Percentiles rank a stretch among this genome's conserved stretches.
phyloP scores from a whole-genome alignment of 1,140 invertebrate species.

The Drosophila leontia region DNA sequence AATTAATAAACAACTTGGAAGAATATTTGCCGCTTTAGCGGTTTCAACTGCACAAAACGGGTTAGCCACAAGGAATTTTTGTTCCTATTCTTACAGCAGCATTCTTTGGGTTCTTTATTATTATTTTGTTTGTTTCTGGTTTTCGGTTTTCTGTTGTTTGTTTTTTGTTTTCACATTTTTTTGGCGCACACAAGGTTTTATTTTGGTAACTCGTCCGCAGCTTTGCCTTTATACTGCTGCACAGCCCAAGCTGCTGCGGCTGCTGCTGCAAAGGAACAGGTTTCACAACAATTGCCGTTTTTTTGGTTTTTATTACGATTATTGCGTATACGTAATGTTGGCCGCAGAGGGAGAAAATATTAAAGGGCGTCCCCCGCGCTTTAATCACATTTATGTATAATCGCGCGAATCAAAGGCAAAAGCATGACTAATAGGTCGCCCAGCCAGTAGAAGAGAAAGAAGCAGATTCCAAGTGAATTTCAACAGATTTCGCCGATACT shows the following conservation, averaged over 20 bases:
- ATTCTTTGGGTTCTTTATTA: constrained; percentile 15
- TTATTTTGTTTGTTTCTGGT: constrained; percentile 25
- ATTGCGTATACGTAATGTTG: constrained; percentile 55
- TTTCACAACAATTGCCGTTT: constrained; percentile 59
- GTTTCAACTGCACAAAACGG: constrained; percentile 63
- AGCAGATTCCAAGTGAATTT: constrained; percentile 19
- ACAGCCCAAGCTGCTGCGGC: constrained; percentile 20
- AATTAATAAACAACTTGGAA: constrained; percentile 21
- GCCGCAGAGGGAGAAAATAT: neutral
- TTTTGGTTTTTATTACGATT: constrained; percentile 40
- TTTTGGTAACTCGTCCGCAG: constrained; percentile 38
- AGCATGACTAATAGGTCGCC: constrained; percentile 64
- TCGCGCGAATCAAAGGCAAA: neutral
- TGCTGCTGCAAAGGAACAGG: constrained; percentile 50
- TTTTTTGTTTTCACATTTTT: constrained; percentile 27
- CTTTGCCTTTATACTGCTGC: constrained; percentile 30
- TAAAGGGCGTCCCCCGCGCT: constrained; percentile 1
- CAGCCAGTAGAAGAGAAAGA: constrained; percentile 26
- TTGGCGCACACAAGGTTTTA: constrained; percentile 43
- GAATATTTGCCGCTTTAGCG: constrained; percentile 5
- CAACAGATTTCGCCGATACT: constrained; percentile 47
- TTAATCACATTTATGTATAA: constrained; percentile 9
- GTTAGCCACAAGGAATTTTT: constrained; percentile 40
- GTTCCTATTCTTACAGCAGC: constrained; percentile 27
- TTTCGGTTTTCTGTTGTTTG: constrained; percentile 1